Conservation (phyloP, 2,888 invertebrate genomes). For the Matsumyia berberina region DNA sequence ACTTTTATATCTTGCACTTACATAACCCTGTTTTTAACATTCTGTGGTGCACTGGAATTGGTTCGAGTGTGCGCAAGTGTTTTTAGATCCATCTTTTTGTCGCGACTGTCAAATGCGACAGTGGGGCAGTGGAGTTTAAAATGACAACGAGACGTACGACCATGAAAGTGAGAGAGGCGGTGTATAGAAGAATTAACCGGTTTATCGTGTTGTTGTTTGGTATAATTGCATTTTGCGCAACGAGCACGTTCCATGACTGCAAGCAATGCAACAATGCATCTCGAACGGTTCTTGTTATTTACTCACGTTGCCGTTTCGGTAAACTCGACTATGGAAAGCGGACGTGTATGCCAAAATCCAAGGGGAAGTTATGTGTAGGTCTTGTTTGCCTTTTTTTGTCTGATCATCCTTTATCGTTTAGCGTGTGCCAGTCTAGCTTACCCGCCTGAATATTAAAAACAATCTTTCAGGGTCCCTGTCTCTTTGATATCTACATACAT, state of each 20-base stretch:
- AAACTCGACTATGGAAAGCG: conserved; percentile 64
- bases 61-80: not conserved
- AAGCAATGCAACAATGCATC: conserved; percentile 58
- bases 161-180: not conserved
- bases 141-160: conserved; percentile 48
- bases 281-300: conserved; percentile 72
- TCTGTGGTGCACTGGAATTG: no score
- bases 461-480: no score
- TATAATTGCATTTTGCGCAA: conserved; percentile 40
- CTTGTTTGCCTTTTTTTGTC: conserved; percentile 14
- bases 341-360: conserved; percentile 18
- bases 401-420: no score
- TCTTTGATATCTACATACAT: no score
- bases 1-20: conserved; percentile 9
- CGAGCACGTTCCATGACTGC: conserved; percentile 26
- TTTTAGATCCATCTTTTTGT: not conserved
- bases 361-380: conserved; percentile 60
- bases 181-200: no score
- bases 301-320: conserved; percentile 67
- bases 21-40: not conserved
- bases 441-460: no score
- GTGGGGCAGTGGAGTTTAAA: conserved; percentile 66
- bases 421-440: no score
- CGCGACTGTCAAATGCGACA: conserved; percentile 41
- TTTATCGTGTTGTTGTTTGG: no score